phyloP scores from a whole-genome alignment of 2,797 vertebrate species.

The Trichosurus vulpecula region DNA sequence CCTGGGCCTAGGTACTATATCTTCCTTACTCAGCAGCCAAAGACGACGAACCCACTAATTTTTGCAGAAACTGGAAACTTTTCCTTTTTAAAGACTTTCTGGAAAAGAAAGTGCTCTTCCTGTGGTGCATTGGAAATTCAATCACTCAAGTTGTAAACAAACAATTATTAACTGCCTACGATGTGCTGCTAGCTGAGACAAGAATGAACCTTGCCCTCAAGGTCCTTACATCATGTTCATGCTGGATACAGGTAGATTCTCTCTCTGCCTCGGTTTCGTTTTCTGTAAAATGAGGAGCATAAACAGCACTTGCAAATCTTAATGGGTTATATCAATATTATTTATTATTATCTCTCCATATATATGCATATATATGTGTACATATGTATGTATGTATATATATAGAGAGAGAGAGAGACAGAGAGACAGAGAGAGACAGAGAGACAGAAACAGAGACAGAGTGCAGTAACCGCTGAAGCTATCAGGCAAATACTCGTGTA shows the following conservation, averaged over 20 bases:
- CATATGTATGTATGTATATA: no score
- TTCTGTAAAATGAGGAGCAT: not conserved
- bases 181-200: not conserved
- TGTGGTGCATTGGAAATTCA: not conserved
- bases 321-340: not conserved
- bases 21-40: not conserved
- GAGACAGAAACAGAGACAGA: no score
- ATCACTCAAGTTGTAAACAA: not conserved
- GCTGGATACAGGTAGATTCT: not conserved
- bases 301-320: not conserved
- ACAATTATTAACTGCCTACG: not conserved
- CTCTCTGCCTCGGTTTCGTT: not conserved
- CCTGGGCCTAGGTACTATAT: not conserved
- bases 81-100: not conserved
- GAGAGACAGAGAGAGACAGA: no score
- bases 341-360: no score
- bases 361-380: not conserved
- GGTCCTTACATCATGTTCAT: not conserved
- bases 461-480: no score
- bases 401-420: no score
- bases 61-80: not conserved
- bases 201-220: not conserved
- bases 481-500: no score
- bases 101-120: not conserved
- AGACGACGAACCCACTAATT: not conserved